phyloP scores from a whole-genome alignment of 2,797 vertebrate species.

The Tokudaia muenninki region DNA sequence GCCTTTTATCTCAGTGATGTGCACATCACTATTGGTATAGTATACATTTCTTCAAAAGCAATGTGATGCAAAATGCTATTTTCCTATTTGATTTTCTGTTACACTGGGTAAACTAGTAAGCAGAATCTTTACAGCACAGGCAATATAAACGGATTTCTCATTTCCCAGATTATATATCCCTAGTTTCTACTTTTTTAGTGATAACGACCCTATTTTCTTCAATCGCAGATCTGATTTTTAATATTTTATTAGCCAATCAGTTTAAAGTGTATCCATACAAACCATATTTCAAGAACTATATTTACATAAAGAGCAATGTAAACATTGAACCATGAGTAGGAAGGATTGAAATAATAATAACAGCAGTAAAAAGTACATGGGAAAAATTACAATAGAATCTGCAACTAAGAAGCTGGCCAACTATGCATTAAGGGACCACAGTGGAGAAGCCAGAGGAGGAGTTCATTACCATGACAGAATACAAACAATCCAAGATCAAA shows the following conservation, averaged over 20 bases:
- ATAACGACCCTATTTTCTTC: not conserved
- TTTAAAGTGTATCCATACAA: conserved; percentile 8
- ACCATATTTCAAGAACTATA: conserved; percentile 2
- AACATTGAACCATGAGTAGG: not conserved
- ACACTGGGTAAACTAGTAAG: conserved; percentile 2
- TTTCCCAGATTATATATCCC: not conserved
- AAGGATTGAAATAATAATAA: conserved; percentile 30
- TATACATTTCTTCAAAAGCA: not conserved
- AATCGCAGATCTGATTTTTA: conserved; percentile 29
- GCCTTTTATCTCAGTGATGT: not conserved
- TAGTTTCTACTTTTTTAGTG: not conserved
- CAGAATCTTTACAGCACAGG: not conserved
- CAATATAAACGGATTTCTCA: not conserved
- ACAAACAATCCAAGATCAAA: conserved; percentile 39
- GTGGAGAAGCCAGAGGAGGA: not conserved
- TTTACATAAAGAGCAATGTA: conserved; percentile 18
- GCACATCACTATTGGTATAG: not conserved
- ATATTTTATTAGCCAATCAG: not conserved
- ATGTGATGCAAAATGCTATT: not conserved
- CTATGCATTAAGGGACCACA: not conserved
- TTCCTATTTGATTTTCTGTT: not conserved
- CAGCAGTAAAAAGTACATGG: not conserved
- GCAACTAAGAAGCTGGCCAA: not conserved
- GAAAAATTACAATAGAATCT: not conserved
- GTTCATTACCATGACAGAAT: not conserved